A percentile compares a stretch with the other conserved stretches of the same genome.
These are phyloP conservation scores for Peromyscus maniculatus DNA, from an alignment of 2,113 vertebrate genomes.

Conservation along the genomic window DNA sequence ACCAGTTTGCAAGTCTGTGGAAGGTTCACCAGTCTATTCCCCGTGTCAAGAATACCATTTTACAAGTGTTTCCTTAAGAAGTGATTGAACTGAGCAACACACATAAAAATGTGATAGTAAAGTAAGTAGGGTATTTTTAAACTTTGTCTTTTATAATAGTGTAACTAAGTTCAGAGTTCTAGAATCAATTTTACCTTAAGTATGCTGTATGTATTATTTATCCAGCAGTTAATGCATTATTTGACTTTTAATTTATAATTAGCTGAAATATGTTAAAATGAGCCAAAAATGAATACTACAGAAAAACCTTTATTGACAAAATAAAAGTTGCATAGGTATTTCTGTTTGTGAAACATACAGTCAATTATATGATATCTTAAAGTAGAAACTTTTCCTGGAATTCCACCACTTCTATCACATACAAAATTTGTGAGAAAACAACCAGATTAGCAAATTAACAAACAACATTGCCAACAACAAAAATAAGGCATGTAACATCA, in stretches of 20 bases:
- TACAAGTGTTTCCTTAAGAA: constrained; percentile 47
- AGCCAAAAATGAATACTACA: background rate
- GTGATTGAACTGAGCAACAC: background rate
- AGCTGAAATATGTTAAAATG: constrained; percentile 21
- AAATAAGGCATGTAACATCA: background rate
- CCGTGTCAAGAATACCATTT: background rate
- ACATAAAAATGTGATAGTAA: constrained; percentile 19
- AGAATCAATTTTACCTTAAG: background rate
- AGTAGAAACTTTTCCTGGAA: background rate
- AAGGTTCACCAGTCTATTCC: background rate
- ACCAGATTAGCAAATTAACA: background rate
- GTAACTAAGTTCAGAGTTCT: background rate
- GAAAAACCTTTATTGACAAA: background rate
- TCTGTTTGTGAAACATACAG: background rate
- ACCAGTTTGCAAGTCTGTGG: constrained; percentile 7
- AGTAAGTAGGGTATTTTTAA: constrained; percentile 47
- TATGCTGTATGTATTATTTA: background rate
- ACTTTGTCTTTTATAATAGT: constrained; percentile 6
- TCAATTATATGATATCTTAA: background rate
- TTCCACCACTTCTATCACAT: background rate
- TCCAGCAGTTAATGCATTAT: constrained; percentile 37
- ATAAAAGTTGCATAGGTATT: background rate
- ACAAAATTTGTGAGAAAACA: background rate
- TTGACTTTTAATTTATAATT: constrained; percentile 65
- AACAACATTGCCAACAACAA: background rate